These are phyloP conservation scores for Cotesia vestalis DNA, from an alignment of 1,140 invertebrate genomes.

Conservation along the genomic window DNA sequence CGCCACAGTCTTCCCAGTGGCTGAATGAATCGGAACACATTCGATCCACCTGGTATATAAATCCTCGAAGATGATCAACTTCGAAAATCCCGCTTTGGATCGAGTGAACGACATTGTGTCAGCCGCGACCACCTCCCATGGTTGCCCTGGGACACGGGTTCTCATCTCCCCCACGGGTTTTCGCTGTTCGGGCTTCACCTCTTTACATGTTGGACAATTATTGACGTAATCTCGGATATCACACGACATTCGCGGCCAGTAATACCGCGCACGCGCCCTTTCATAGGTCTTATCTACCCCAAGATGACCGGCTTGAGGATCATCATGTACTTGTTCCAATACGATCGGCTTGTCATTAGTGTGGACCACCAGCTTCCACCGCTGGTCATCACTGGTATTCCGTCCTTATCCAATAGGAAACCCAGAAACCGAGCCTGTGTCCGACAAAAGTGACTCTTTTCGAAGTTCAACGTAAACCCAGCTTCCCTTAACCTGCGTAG, in stretches of 20 bases:
- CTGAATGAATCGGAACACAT: slow-evolving; percentile 12
- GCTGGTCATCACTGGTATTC: no score
- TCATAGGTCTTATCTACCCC: not conserved
- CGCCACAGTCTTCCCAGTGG: no score
- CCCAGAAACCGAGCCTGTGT: no score
- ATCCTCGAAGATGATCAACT: no score
- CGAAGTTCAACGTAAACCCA: no score
- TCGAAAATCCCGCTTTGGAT: no score
- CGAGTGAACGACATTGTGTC: no score
- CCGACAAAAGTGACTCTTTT: no score
- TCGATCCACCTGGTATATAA: no score
- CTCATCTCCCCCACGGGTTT: not conserved
- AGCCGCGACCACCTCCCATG: no score
- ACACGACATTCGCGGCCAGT: slow-evolving; percentile 26
- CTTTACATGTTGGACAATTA: slow-evolving; percentile 17
- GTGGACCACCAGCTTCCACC: not conserved
- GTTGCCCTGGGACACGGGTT: not conserved
- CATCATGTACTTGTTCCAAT: not conserved
- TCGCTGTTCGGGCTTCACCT: slow-evolving; percentile 22
- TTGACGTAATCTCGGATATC: slow-evolving; percentile 22
- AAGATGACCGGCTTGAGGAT: not conserved
- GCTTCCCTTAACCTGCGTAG: no score
- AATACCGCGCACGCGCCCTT: not conserved
- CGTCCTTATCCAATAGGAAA: no score
- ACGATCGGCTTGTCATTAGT: not conserved